Base-by-base conservation (phyloP, 2,888 invertebrate species). In the Erebia ligea region DNA sequence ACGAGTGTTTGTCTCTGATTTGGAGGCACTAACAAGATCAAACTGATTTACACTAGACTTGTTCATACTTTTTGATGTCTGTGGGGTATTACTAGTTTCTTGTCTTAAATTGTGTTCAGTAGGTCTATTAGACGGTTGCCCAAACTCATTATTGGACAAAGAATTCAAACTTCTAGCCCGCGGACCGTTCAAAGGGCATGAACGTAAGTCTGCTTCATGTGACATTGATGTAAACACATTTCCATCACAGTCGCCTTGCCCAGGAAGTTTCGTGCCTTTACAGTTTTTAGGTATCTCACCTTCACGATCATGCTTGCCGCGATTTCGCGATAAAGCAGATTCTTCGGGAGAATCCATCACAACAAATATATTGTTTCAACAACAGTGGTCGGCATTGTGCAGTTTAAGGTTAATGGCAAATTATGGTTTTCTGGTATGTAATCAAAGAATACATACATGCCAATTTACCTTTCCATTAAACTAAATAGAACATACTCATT, bases 311-410 rank as follows among this genome's bases (percentile, higher is more conserved):
- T 80, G 76, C 76, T 84, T 84, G 63, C 79, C 76, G 73, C 82
- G 77, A 77, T 86, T 87, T 75, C 78, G 86, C 73, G 78, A 80
- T 75, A 86, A 81, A 72, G 82, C 71, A 73, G 84, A 82, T 78
- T 87, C 86, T 79, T 88, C 85, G 70, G 80, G 78, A 76, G 88
- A 83, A 86, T 92, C 92, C 93, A 93, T 93, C 81, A 80, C 83
- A 84, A 85, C 80, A 85, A 79, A 80, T 79, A 82, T 81, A 80
- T 80, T 81, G 80, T 80, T 80, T 82, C 79, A 77, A 81, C 80
- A 79, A 81, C 83, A 80, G 77, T 79, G 80, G 84, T 89, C 89
- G 90, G 90, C 92, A 89, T 91, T 89, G 86, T 88, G 85, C 81
- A 81, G 81, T 88, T 87, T 87, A 86, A 90, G 90, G 90, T 89